A percentile compares a stretch with the other conserved stretches of the same genome.
Evolutionary conservation across 2,113 vertebrate genomes (phyloP).

Genomic region (Dasyornis broadbenti): DNA sequence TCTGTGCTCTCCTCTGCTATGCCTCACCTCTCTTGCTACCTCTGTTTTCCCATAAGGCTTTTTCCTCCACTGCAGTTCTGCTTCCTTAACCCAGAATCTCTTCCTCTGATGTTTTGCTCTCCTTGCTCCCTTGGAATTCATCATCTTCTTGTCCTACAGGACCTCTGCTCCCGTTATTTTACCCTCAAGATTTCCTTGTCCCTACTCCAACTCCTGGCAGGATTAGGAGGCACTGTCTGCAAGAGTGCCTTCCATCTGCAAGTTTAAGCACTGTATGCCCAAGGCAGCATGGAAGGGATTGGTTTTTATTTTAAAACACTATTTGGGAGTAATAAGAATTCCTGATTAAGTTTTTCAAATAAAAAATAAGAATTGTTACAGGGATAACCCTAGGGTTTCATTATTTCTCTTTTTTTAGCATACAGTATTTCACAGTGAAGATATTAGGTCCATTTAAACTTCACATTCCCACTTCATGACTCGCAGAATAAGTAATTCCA

Average conservation of each 20-base stretch:
- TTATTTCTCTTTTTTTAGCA: not conserved
- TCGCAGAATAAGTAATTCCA: not conserved
- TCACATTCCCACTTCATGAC: not conserved
- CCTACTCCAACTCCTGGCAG: not conserved
- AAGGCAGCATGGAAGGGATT: slow-evolving; percentile 8
- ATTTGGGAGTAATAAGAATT: slow-evolving; percentile 35
- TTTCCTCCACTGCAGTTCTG: not conserved
- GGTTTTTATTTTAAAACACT: slow-evolving; percentile 45
- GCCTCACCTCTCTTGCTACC: slow-evolving; percentile 9
- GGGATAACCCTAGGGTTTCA: not conserved
- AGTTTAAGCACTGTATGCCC: not conserved
- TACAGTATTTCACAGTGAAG: not conserved
- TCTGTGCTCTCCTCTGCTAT: not conserved
- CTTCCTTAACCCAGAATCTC: slow-evolving; percentile 16
- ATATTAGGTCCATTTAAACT: not conserved
- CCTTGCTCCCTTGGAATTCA: slow-evolving; percentile 40
- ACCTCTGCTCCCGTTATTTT: slow-evolving; percentile 21
- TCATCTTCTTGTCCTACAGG: slow-evolving; percentile 47
- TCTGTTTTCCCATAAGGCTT: not conserved
- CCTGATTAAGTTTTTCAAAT: slow-evolving; percentile 25
- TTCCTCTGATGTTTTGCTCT: slow-evolving; percentile 12
- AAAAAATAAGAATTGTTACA: not conserved
- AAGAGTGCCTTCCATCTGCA: slow-evolving; percentile 36
- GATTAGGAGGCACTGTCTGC: slow-evolving; percentile 9
- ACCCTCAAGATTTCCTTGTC: slow-evolving; percentile 1